phyloP scores from a whole-genome alignment of 2,797 vertebrate species.

The Cynopterus sphinx region DNA sequence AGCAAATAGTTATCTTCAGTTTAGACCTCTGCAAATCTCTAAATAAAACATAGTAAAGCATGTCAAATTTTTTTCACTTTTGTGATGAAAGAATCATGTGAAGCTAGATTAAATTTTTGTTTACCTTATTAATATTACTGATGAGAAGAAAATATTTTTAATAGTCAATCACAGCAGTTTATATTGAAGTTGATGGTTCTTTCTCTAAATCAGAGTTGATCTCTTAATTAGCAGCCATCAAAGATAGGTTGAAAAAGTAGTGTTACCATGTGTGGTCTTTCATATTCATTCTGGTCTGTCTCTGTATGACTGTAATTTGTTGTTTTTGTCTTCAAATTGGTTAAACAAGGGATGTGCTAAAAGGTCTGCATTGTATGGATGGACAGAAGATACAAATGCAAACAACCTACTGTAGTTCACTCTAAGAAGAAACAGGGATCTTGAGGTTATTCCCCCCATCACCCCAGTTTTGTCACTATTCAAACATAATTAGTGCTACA shows the following conservation, averaged over 20 bases:
- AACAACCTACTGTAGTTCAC: neutral
- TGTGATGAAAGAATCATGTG: neutral
- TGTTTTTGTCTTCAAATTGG: neutral
- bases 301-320: neutral
- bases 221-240: neutral
- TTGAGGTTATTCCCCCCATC: neutral
- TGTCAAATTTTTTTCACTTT: neutral
- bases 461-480: neutral
- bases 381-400: neutral
- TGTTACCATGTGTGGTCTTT: neutral
- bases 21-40: neutral
- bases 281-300: neutral
- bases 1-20: neutral
- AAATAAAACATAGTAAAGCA: neutral
- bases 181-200: neutral
- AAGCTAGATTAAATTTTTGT: neutral
- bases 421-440: neutral
- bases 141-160: constrained; percentile 13
- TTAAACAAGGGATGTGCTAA: neutral
- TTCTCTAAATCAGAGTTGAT: neutral
- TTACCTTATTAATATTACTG: neutral
- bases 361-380: neutral
- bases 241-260: neutral
- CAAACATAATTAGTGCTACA: neutral
- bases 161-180: neutral